These are phyloP conservation scores for Sitophilus oryzae DNA, from an alignment of 1,140 invertebrate genomes.

Conservation along the genomic window DNA sequence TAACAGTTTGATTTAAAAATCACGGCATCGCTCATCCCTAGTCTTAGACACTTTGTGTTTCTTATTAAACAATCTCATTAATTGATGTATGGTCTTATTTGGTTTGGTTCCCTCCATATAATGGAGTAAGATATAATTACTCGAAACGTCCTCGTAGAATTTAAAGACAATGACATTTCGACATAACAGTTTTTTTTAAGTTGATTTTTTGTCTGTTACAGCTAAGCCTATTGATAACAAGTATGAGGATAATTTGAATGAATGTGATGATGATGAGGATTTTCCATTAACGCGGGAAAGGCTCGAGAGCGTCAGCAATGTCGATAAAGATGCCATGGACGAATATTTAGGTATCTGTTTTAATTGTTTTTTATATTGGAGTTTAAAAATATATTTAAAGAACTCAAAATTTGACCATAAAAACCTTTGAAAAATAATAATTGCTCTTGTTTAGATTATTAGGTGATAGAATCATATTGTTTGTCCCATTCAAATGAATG, in stretches of 20 bases:
- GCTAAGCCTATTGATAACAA: slow-evolving; percentile 34
- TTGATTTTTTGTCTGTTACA: slow-evolving; percentile 7
- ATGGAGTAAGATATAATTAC: too few species aligned
- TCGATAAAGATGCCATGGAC: slow-evolving; percentile 70
- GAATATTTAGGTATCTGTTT: slow-evolving; percentile 57
- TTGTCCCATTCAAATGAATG: too few species aligned
- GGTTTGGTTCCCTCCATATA: too few species aligned
- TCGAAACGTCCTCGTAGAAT: too few species aligned
- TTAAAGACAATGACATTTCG: neutral
- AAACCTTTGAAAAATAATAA: too few species aligned
- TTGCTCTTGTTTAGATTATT: too few species aligned
- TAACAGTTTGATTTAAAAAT: too few species aligned
- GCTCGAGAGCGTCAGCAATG: slow-evolving; percentile 62
- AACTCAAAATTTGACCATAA: neutral
- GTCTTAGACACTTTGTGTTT: too few species aligned
- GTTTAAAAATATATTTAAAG: neutral
- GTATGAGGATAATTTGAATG: slow-evolving; percentile 24
- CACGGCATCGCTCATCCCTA: too few species aligned
- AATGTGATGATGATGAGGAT: slow-evolving; percentile 32
- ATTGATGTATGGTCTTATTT: too few species aligned
- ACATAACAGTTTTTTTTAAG: neutral
- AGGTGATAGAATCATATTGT: too few species aligned
- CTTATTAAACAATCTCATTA: too few species aligned
- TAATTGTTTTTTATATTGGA: neutral
- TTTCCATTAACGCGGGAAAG: slow-evolving; percentile 48